Base-by-base conservation (phyloP, 1,140 invertebrate species). In the Micrasema minimum region DNA sequence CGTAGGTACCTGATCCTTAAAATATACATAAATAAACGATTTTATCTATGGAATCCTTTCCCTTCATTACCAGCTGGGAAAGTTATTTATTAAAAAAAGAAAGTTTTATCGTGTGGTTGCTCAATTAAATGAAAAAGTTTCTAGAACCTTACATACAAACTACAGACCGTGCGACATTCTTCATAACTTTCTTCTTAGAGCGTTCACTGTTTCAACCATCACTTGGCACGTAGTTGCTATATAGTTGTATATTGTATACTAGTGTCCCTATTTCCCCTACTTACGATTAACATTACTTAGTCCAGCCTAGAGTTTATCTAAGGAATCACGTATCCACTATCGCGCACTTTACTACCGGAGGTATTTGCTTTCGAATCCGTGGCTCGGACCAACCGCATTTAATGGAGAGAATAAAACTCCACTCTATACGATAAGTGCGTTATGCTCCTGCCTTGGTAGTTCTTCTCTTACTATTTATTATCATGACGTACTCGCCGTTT, bases 281-380 rank as follows among this genome's bases (percentile, higher is more conserved):
- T 45, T 38, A 43, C 65, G 71, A 72, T 62, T 68, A 67, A 67
- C 71, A 62, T 67, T 62, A 62, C 53, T 68, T 53, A 57, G 61
- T 43, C 26, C 31, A 37, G 61, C 20, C 61, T 23, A 6, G 37
- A 66, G 69, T 72, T 50, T 62, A 41, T 72, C 35, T 48, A 66
- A 35, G 57, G 71, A 68, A 68, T 72, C 71, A 72, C 71, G 71
- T 72, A 72, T 68, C 71, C 43, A 67, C 55, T 66, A 53, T 66
- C 50, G 26, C 35, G 66, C 66, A 59, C 66, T 69, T 69, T 59
- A 69, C 61, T 57, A 22, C 65, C 46, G 46, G 59, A 22, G 20
- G 65, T 72, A 72, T 72, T 72, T 72, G 57, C 57, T 72, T 68
- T 72, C 53, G 65, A 35, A 23, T 43, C 37, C 41, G 51, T 66